Conservation (phyloP, 2,113 vertebrate species). For the Myocastor coypus region DNA sequence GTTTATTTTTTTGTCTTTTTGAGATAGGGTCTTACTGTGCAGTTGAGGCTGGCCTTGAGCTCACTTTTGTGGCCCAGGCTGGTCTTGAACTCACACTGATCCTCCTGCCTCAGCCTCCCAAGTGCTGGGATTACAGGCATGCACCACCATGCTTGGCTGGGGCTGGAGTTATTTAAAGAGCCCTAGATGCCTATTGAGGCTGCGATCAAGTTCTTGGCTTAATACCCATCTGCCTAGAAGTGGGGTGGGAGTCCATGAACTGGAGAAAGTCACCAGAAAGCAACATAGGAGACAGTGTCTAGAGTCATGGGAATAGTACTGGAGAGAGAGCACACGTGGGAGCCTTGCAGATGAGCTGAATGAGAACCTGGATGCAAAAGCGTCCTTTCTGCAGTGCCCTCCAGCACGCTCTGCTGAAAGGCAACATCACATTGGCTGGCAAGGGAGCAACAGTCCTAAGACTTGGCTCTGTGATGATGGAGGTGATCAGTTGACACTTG, state of each 20-base stretch:
- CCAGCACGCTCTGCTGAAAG: background rate
- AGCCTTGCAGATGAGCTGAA: accelerated
- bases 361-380: background rate
- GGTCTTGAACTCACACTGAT: no score
- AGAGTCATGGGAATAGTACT: background rate
- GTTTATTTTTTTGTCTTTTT: no score
- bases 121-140: no score
- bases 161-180: background rate
- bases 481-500: background rate
- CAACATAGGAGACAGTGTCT: no score
- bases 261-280: background rate
- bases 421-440: accelerated
- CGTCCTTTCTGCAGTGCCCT: background rate
- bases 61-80: no score
- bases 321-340: no score
- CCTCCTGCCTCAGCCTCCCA: no score
- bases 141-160: no score
- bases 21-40: no score
- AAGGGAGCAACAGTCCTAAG: background rate
- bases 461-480: background rate
- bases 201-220: background rate
- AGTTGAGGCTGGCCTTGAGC: no score
- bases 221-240: background rate
- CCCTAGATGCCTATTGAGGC: background rate
- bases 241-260: accelerated